Evolutionary conservation across 2,113 vertebrate species (phyloP).

Genomic region (Tragelaphus strepsiceros): DNA sequence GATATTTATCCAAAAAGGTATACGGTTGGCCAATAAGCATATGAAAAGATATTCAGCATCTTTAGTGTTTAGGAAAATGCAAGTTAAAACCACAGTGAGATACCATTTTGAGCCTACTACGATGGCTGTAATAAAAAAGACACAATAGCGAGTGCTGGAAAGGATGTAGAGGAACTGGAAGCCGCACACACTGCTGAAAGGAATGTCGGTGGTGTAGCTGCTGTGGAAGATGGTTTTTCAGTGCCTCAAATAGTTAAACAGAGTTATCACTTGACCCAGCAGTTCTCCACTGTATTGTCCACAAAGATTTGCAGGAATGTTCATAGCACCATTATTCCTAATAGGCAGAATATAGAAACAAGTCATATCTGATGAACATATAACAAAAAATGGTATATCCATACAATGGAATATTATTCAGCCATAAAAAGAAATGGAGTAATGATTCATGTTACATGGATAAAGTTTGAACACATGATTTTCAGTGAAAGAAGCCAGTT

Average conservation of each 20-base stretch:
- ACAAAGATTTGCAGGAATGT: background rate
- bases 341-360: background rate
- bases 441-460: background rate
- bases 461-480: background rate
- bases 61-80: background rate
- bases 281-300: background rate
- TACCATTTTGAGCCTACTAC: background rate
- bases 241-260: background rate
- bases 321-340: background rate
- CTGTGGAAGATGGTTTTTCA: background rate
- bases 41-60: background rate
- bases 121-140: background rate
- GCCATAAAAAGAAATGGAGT: background rate
- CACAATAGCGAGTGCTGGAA: background rate
- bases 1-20: background rate
- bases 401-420: background rate
- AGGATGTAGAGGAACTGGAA: background rate
- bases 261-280: background rate
- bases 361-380: background rate
- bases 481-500: background rate
- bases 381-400: background rate
- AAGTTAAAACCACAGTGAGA: background rate
- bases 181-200: background rate
- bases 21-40: background rate
- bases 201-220: background rate